Evolutionary conservation across 2,113 vertebrate genomes (phyloP), one percentile per base, ranked within the genome.

Genomic region (Petaurus breviceps): DNA sequence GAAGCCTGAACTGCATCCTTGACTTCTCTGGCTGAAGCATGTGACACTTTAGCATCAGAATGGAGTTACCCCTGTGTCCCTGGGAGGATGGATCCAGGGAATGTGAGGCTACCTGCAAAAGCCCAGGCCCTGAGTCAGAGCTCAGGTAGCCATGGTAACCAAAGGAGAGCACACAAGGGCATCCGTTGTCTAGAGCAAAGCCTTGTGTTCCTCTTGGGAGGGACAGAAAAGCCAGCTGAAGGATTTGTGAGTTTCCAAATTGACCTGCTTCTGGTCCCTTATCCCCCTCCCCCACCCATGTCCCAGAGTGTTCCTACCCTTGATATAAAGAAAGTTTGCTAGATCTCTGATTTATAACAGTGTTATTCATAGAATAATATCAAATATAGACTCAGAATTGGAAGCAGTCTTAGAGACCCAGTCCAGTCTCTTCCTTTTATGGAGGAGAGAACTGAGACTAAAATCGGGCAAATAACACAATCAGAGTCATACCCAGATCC

Each of bases 81-180:
- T n/a, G 68, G n/a, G 68, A 84, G 19, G 37, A 77, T 43, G 16
- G n/a, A 43, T 43, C 68, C n/a, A 84, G 68, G 68, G 7, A 19
- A 84, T 84, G 68, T 43, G 68, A 84, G 68, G 19, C 68, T 84
- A 84, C 47, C 90, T 47, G 49, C 46, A 16, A 50, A 28, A 28
- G 47, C 24, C 24, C 46, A 50, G 90, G 10, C 47, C 47, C 49
- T 49, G 46, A 51, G 90, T 49, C 24, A 25, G 92, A 19, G 0
- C 77, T 50, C 52, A 4, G 91, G 97, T 97, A 96, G 97, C 98
- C 96, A 96, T 97, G 97, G 98, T 61, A 97, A 98, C 97, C 93
- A 53, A 53, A 92, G 50, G 47, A 90, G 92, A 96, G 97, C 95
- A 68, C 93, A 96, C 47, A 57, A n/a, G 22, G 89, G 46, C 51